Percentiles rank a stretch among this genome's conserved stretches.
Evolutionary conservation across 2,797 vertebrate genomes (phyloP).

Genomic region (Ibycter americanus): DNA sequence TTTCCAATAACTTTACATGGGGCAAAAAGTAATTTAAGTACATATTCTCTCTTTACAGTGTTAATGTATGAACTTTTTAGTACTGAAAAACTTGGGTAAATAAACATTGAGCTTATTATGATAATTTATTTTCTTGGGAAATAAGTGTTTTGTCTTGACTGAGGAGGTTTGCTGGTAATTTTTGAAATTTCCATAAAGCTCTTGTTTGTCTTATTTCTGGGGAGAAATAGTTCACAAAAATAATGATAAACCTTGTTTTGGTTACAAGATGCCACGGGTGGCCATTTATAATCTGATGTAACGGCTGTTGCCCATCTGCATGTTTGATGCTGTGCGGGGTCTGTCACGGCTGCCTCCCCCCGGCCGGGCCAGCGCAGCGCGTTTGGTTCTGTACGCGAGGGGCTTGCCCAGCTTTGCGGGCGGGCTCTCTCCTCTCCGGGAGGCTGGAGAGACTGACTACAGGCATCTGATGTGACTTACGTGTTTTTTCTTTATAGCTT

Average conservation of each 20-base stretch:
- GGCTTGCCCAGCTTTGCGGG: background rate
- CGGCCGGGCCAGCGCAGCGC: background rate
- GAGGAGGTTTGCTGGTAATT: background rate
- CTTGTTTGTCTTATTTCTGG: background rate
- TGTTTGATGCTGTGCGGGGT: background rate
- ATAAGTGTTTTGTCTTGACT: background rate
- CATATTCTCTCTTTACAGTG: background rate
- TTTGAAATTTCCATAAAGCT: background rate
- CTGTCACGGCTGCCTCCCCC: background rate
- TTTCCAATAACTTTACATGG: constrained; percentile 1
- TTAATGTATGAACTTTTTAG: background rate
- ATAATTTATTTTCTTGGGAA: background rate
- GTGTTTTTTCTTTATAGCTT: background rate
- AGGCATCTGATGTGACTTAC: background rate
- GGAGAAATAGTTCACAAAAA: background rate
- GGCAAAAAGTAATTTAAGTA: background rate
- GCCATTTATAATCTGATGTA: too few relatives aligned
- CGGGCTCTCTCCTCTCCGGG: too few relatives aligned
- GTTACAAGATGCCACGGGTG: background rate
- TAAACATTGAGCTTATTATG: background rate
- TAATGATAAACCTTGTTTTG: background rate
- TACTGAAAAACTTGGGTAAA: constrained; percentile 44
- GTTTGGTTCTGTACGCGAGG: background rate
- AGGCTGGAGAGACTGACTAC: background rate
- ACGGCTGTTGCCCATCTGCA: background rate